A percentile compares a stretch with the other conserved stretches of the same genome.
These are phyloP conservation scores for Odontamblyopus rebecca DNA, from an alignment of 2,797 vertebrate genomes.

Conservation along the genomic window DNA sequence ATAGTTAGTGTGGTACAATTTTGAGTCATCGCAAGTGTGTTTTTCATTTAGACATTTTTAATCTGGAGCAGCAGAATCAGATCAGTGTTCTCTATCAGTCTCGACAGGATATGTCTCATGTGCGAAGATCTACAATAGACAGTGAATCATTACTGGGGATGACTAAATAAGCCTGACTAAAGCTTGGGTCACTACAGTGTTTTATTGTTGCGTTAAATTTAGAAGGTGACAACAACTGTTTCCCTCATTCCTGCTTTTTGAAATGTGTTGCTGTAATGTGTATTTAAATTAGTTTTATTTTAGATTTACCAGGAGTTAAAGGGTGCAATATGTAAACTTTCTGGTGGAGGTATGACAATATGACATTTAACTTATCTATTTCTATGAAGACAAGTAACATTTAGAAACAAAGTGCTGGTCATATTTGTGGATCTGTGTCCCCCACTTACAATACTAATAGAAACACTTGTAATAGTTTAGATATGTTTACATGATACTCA, in stretches of 20 bases:
- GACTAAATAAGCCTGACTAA: constrained; percentile 41
- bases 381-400: no score
- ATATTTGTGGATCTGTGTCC: no score
- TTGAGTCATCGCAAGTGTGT: constrained; percentile 39
- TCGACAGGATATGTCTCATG: constrained; percentile 56
- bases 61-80: constrained; percentile 4
- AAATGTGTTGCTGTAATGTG: neutral
- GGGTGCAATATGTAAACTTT: no score
- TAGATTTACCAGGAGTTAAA: no score
- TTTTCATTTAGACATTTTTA: constrained; percentile 18
- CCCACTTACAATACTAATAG: no score
- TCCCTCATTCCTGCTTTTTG: neutral
- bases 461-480: no score
- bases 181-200: constrained; percentile 14
- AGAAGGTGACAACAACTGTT: neutral
- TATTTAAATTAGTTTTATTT: neutral
- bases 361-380: no score
- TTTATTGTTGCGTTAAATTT: constrained; percentile 6
- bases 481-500: no score
- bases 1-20: constrained; percentile 27
- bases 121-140: constrained; percentile 20
- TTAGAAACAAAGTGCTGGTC: no score
- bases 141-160: constrained; percentile 49
- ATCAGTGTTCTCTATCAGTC: constrained; percentile 30
- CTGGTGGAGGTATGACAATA: no score